Conservation (phyloP, 2,888 invertebrate species). For the Pocota personata region DNA sequence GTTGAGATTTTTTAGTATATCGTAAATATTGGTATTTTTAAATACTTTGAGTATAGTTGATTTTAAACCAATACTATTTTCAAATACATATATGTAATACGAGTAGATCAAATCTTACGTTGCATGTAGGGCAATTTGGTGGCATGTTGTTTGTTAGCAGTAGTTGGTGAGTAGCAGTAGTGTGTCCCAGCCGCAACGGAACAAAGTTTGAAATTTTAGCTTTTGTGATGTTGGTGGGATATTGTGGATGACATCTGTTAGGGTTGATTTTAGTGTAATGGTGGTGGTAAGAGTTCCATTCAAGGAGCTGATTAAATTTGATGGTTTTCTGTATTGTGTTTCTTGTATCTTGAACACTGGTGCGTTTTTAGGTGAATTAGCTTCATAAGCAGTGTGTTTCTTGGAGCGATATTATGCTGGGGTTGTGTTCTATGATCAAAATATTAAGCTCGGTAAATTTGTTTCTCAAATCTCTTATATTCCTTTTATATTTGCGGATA, state of each 20-base stretch:
- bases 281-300: background rate
- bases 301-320: background rate
- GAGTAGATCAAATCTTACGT: background rate
- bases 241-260: too few relatives aligned
- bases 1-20: too few relatives aligned
- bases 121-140: conserved; percentile 8
- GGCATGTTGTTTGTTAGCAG: background rate
- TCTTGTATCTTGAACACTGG: background rate
- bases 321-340: background rate
- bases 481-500: too few relatives aligned
- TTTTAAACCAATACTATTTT: background rate
- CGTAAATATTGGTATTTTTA: too few relatives aligned
- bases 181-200: conserved; percentile 5
- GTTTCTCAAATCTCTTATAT: conserved; percentile 18
- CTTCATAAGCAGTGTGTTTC: conserved; percentile 8
- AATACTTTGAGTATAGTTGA: too few relatives aligned
- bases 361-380: background rate
- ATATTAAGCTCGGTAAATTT: conserved; percentile 25
- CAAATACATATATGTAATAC: background rate
- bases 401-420: conserved; percentile 10
- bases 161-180: conserved; percentile 1
- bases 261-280: conserved; percentile 1
- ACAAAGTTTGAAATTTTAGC: conserved; percentile 1
- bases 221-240: conserved; percentile 8
- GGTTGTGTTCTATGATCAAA: conserved; percentile 2